Evolutionary conservation across 2,113 vertebrate species (phyloP).

Genomic region (Noturus placidus): DNA sequence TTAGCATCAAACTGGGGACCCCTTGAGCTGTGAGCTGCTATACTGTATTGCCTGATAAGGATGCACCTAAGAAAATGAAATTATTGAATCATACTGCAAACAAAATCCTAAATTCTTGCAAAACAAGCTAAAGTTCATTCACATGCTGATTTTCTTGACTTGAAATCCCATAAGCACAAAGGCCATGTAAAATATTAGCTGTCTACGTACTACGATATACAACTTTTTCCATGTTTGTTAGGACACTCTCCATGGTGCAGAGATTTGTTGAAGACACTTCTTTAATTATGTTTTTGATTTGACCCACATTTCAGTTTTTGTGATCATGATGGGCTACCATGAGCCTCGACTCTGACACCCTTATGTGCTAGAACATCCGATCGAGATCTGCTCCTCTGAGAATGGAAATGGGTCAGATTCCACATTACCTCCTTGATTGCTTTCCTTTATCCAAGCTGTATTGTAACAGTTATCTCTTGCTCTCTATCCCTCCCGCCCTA

Average conservation of each 20-base stretch:
- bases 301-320: slow-evolving; percentile 30
- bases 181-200: neutral
- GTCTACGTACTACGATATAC: neutral
- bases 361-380: slow-evolving; percentile 37
- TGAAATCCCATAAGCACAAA: neutral
- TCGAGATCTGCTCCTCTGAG: slow-evolving; percentile 40
- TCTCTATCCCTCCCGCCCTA: neutral
- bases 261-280: neutral
- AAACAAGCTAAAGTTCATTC: neutral
- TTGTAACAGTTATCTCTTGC: slow-evolving; percentile 17
- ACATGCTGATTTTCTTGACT: neutral
- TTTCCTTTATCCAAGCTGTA: neutral
- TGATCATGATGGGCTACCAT: slow-evolving; percentile 33
- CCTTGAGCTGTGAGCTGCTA: neutral
- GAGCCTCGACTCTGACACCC: slow-evolving; percentile 21
- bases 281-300: slow-evolving; percentile 15
- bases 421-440: slow-evolving; percentile 28
- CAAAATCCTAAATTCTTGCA: neutral
- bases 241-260: neutral
- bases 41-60: neutral
- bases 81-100: neutral
- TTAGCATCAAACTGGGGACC: neutral
- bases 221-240: neutral
- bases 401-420: slow-evolving; percentile 36
- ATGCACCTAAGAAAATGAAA: neutral